These are phyloP conservation scores for Rhingia rostrata DNA, from an alignment of 2,888 invertebrate genomes.

Conservation along the genomic window DNA sequence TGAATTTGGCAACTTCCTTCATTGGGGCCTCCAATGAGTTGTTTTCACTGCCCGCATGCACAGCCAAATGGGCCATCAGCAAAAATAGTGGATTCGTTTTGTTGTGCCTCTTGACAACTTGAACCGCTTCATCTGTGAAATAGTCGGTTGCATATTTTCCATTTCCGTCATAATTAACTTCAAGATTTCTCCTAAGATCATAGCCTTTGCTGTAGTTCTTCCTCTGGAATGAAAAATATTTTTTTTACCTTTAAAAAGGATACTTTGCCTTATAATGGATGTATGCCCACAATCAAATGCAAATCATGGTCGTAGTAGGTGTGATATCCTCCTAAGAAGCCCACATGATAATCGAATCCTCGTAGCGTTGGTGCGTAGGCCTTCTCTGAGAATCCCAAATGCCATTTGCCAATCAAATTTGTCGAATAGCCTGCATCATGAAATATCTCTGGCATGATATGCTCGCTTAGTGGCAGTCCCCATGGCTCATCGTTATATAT, in stretches of 20 bases:
- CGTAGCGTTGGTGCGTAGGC: slow-evolving; percentile 87
- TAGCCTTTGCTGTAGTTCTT: slow-evolving; percentile 82
- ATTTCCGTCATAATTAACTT: slow-evolving; percentile 84
- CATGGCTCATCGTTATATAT: slow-evolving; percentile 88
- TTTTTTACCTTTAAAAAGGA: neutral
- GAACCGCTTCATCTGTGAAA: slow-evolving; percentile 87
- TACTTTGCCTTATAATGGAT: neutral
- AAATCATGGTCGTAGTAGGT: slow-evolving; percentile 90
- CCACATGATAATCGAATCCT: slow-evolving; percentile 92
- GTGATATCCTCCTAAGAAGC: slow-evolving; percentile 92
- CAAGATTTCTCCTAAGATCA: slow-evolving; percentile 84
- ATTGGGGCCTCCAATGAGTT: slow-evolving; percentile 89
- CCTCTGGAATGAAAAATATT: slow-evolving; percentile 56
- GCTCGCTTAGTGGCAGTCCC: slow-evolving; percentile 88
- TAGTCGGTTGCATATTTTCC: slow-evolving; percentile 88
- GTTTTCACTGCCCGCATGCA: slow-evolving; percentile 90
- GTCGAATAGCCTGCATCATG: slow-evolving; percentile 91
- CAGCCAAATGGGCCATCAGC: slow-evolving; percentile 91
- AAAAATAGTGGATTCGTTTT: slow-evolving; percentile 88
- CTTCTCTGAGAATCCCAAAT: slow-evolving; percentile 90
- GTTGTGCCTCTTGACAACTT: slow-evolving; percentile 86
- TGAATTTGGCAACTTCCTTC: slow-evolving; percentile 87
- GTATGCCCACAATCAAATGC: slow-evolving; percentile 80
- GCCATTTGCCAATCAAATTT: slow-evolving; percentile 95
- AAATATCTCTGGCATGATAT: slow-evolving; percentile 88